phyloP scores from a whole-genome alignment of 2,797 vertebrate genomes.

The Siniperca undulata region DNA sequence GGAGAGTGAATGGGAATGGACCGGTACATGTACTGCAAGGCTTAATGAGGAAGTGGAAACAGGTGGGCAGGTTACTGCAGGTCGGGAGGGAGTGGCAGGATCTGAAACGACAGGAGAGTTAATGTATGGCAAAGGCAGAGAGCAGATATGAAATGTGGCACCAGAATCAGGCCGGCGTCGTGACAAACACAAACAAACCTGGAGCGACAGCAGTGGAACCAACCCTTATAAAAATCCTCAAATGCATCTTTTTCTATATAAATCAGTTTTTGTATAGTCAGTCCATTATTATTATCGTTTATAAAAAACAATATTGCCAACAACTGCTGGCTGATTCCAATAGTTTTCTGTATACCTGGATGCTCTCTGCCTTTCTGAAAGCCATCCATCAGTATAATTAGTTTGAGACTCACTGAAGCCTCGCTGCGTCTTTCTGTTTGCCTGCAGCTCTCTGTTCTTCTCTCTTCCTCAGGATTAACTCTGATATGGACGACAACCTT shows the following conservation, averaged over 20 bases:
- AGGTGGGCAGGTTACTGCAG: too few species aligned
- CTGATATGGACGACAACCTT: not conserved
- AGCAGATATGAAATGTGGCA: too few species aligned
- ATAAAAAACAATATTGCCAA: not conserved
- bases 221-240: not conserved
- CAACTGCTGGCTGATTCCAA: not conserved
- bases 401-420: conserved; percentile 13
- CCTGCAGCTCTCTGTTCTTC: conserved; percentile 4
- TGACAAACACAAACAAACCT: not conserved
- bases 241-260: not conserved
- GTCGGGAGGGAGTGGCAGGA: too few species aligned
- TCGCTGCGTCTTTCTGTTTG: not conserved
- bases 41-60: too few species aligned
- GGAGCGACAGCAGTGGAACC: not conserved
- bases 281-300: not conserved
- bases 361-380: not conserved
- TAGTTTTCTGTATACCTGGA: not conserved
- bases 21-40: too few species aligned
- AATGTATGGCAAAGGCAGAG: too few species aligned
- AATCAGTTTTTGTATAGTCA: not conserved
- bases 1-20: too few species aligned
- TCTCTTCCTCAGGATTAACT: conserved; percentile 10
- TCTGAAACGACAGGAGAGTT: too few species aligned
- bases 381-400: not conserved
- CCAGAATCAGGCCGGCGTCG: too few species aligned